Base-by-base conservation (phyloP, 2,113 vertebrate genomes). In the Sapayoa aenigma region DNA sequence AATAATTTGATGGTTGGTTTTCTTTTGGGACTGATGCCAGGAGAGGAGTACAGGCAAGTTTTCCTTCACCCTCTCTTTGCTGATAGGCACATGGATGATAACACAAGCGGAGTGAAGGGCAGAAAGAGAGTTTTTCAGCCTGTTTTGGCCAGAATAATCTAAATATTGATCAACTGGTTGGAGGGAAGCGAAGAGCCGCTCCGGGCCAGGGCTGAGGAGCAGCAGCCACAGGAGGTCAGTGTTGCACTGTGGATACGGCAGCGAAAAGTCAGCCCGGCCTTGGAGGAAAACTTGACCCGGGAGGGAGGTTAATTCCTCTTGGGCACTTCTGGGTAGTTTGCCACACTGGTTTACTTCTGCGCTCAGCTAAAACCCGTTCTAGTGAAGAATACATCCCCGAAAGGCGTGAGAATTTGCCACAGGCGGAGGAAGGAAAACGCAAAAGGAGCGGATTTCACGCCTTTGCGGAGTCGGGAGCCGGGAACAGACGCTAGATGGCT, bases 181-280 rank as follows among this genome's bases (percentile, higher is more conserved):
- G 35, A 30, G 46, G 59, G 27, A 14, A 41, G 39, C 50, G 37
- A 4, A 16, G 52, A 4, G 33, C 17, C 3, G 56, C 53, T 44
- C 5, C 0, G 47, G 59, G 63, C 30, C 58, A n/a, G 8, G 65
- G 41, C 47, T 4, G 55, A 13, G 75, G 84, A 56, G 47, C 5
- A 1, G 27, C 39, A 60, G 77, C 97, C 98, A 87, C 97, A 88
- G 82, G 97, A 98, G 97, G 98, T 95, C 98, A 96, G 96, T 98
- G 88, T 97, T 97, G 98, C 52, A 93, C 94, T 50, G 77, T 3
- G 76, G 50, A 96, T 96, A 1, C 0, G 46, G n/a, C 18, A 22
- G 81, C 14, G 9, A 62, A 46, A 39, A 84, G 41, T 16, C 75
- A 6, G 16, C 14, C 1, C 4, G 66, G 83, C 62, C 78, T 88